Conservation (phyloP, 1,140 invertebrate genomes). For the Hyposmocoma kahamanoa region DNA sequence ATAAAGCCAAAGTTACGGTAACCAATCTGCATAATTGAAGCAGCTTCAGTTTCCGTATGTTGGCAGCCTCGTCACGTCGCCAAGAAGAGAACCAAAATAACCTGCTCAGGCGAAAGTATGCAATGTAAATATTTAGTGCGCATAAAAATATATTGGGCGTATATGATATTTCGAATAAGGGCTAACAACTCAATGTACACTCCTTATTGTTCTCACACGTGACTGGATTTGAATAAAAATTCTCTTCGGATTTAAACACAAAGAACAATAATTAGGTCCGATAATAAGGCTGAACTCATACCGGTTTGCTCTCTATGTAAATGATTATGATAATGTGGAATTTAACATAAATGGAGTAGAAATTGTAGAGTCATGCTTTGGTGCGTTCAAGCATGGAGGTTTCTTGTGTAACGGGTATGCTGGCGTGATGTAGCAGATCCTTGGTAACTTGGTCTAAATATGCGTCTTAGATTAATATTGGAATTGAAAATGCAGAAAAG, state of each 20-base stretch:
- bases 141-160: conserved; percentile 9
- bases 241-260: conserved; percentile 59
- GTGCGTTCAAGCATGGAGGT: conserved; percentile 39
- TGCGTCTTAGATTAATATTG: no score
- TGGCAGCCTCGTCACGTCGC: no score
- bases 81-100: no score
- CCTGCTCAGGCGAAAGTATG: no score
- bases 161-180: conserved; percentile 15
- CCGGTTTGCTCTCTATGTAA: conserved; percentile 56
- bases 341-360: conserved; percentile 65
- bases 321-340: conserved; percentile 68
- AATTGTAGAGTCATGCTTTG: conserved; percentile 61
- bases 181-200: conserved; percentile 54
- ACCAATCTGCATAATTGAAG: no score
- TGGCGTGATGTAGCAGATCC: conserved; percentile 48
- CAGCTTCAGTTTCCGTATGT: no score
- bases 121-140: no score
- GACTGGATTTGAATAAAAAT: conserved; percentile 64
- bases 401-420: conserved; percentile 37
- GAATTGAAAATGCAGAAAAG: no score
- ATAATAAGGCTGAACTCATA: conserved; percentile 47
- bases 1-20: no score
- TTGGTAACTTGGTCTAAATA: conserved; percentile 9
- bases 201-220: conserved; percentile 41
- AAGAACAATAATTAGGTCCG: conserved; percentile 67